Evolutionary conservation across 2,888 invertebrate species (phyloP).

Genomic region (Podotricha telesiphe): DNA sequence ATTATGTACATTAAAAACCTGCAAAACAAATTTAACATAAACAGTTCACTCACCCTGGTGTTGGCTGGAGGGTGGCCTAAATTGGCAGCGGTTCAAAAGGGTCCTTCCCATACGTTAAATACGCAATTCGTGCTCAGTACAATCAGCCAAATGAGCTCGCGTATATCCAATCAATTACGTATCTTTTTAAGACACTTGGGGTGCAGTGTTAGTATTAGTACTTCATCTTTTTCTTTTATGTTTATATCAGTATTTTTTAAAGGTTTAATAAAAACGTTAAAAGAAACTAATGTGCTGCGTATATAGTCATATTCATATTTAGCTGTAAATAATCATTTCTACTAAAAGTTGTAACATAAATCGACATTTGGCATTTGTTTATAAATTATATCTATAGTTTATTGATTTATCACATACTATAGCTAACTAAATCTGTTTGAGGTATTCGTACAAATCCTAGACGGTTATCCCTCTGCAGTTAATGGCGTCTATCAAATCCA

Average conservation of each 20-base stretch:
- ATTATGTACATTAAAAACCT: constrained; percentile 45
- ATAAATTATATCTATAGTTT: background rate
- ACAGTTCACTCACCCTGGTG: constrained; percentile 56
- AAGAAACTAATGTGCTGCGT: no score
- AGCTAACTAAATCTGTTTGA: constrained; percentile 33
- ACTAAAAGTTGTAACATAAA: background rate
- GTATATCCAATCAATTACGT: constrained; percentile 79
- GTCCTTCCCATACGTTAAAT: constrained; percentile 79
- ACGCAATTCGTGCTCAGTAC: constrained; percentile 78
- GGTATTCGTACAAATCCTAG: constrained; percentile 42
- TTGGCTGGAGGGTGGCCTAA: constrained; percentile 52
- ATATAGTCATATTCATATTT: background rate
- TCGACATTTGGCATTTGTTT: background rate
- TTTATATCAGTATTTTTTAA: background rate
- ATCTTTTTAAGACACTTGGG: constrained; percentile 65
- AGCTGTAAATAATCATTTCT: background rate
- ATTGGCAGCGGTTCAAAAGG: constrained; percentile 78
- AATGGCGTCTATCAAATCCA: constrained; percentile 21
- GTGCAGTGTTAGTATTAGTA: constrained; percentile 58
- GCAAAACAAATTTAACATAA: constrained; percentile 69
- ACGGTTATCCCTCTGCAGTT: constrained; percentile 11
- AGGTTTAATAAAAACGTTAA: no score
- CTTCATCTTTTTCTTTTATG: constrained; percentile 55
- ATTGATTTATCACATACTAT: constrained; percentile 3
- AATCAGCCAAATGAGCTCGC: constrained; percentile 79